A percentile compares a stretch with the other conserved stretches of the same genome.
These are phyloP conservation scores for Helicoverpa assulta DNA, from an alignment of 2,888 invertebrate species.

Conservation along the genomic window DNA sequence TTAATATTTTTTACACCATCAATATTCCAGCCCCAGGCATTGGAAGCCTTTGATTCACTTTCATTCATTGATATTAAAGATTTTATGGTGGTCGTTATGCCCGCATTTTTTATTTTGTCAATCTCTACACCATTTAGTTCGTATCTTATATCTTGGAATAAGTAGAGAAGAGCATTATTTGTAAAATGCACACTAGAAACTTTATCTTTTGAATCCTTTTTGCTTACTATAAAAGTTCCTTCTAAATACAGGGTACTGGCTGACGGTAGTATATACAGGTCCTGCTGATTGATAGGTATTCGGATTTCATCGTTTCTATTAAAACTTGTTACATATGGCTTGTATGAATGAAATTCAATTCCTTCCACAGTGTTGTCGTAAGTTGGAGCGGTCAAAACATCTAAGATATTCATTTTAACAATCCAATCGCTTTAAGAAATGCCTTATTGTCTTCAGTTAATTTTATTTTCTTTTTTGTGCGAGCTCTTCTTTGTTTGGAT, in stretches of 20 bases:
- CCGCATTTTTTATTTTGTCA: conserved; percentile 9
- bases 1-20: neutral
- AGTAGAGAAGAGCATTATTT: conserved; percentile 11
- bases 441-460: too few species aligned
- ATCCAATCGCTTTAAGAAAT: too few species aligned
- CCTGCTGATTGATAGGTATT: conserved; percentile 9
- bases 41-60: neutral
- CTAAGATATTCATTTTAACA: too few species aligned
- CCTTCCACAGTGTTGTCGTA: neutral
- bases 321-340: neutral
- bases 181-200: neutral
- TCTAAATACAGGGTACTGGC: neutral
- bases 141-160: too few species aligned
- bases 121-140: too few species aligned
- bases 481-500: neutral
- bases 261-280: conserved; percentile 2
- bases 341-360: neutral
- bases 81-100: neutral
- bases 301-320: conserved; percentile 1
- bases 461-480: too few species aligned
- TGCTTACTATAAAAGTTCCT: neutral
- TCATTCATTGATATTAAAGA: conserved; percentile 3
- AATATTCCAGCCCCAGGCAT: conserved; percentile 5
- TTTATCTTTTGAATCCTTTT: neutral
- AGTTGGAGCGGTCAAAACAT: too few species aligned